Evolutionary conservation across 2,113 vertebrate genomes (phyloP).

Genomic region (Lepus timidus): DNA sequence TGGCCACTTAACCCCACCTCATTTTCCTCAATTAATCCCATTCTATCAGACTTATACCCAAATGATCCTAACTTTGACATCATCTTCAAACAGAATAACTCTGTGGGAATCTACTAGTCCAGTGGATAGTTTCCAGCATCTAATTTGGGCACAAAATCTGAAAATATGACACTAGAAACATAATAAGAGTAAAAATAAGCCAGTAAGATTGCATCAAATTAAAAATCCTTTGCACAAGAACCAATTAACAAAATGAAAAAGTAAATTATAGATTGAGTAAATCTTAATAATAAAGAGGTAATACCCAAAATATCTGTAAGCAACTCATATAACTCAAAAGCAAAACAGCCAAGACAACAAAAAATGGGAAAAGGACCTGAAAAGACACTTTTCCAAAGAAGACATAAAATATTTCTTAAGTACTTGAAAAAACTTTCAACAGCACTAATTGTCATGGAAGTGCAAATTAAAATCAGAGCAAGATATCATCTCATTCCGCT

Average conservation of each 20-base stretch:
- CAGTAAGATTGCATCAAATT: not conserved
- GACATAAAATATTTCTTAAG: not conserved
- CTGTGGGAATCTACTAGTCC: too few species aligned
- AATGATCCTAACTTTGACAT: too few species aligned
- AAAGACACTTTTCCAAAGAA: not conserved
- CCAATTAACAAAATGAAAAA: not conserved
- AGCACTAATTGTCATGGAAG: not conserved
- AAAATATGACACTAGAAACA: not conserved
- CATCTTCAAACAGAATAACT: too few species aligned
- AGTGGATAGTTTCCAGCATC: too few species aligned
- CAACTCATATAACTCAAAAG: not conserved
- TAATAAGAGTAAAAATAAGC: not conserved
- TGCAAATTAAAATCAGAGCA: not conserved
- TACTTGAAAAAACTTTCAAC: not conserved
- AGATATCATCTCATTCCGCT: not conserved
- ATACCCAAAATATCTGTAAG: not conserved
- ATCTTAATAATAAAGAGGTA: not conserved
- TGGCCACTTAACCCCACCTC: too few species aligned
- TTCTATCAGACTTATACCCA: too few species aligned
- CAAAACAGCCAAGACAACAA: not conserved
- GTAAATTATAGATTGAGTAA: not conserved
- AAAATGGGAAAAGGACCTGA: not conserved
- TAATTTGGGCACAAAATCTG: too few species aligned
- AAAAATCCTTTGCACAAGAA: not conserved
- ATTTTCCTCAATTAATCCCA: too few species aligned